Conservation (phyloP, 2,113 vertebrate genomes). For the Chiloscyllium plagiosum region DNA sequence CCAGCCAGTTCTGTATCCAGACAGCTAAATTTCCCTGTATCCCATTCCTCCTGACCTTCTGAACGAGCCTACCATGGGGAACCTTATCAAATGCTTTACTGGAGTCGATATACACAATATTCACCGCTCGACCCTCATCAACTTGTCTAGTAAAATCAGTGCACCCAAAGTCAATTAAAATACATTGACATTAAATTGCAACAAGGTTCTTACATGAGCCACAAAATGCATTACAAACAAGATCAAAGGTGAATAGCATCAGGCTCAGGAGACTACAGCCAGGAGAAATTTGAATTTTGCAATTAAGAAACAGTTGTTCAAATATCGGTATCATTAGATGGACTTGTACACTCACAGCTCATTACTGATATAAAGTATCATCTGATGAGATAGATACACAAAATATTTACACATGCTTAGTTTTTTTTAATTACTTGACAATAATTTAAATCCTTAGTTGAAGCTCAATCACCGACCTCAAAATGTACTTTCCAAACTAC, state of each 20-base stretch:
- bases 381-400: background rate
- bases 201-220: background rate
- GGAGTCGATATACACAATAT: too few species aligned
- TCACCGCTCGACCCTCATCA: too few species aligned
- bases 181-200: background rate
- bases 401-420: background rate
- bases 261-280: background rate
- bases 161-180: background rate
- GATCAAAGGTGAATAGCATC: background rate
- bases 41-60: too few species aligned
- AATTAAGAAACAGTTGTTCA: background rate
- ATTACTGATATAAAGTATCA: background rate
- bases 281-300: background rate
- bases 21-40: too few species aligned
- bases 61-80: too few species aligned
- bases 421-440: background rate
- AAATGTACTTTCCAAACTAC: background rate
- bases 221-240: background rate
- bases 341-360: background rate
- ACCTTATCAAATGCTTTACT: too few species aligned
- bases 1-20: too few species aligned
- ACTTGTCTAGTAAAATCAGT: background rate
- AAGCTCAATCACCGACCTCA: background rate
- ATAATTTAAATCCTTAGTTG: background rate
- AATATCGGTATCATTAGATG: background rate